A percentile compares a stretch with the other conserved stretches of the same genome.
Evolutionary conservation across 2,888 invertebrate genomes (phyloP).

Genomic region (Dicycla oo): DNA sequence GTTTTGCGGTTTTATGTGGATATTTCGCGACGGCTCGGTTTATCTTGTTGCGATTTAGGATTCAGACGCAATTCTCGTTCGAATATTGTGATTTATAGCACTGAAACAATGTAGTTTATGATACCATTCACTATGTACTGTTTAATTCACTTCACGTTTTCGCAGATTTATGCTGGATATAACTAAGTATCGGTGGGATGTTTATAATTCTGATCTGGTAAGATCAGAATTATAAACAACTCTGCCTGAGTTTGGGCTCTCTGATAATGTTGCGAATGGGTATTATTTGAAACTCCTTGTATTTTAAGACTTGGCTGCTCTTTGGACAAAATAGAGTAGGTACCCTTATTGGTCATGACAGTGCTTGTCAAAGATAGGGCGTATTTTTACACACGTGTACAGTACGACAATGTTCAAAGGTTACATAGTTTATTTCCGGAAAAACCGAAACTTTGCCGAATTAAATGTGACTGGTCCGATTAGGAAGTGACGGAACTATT

Average conservation of each 20-base stretch:
- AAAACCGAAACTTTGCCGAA: too few species aligned
- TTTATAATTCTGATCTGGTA: constrained; percentile 47
- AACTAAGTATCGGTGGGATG: constrained; percentile 37
- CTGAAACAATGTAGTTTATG: constrained; percentile 58
- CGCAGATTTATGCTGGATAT: constrained; percentile 56
- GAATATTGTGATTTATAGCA: constrained; percentile 74
- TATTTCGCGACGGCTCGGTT: constrained; percentile 79
- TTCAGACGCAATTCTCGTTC: constrained; percentile 70
- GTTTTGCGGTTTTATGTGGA: constrained; percentile 86
- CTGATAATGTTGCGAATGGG: constrained; percentile 27
- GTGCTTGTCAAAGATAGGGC: too few species aligned
- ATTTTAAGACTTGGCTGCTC: not conserved
- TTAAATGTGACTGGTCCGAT: too few species aligned
- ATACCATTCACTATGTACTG: constrained; percentile 46
- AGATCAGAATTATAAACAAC: too few species aligned
- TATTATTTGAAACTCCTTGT: constrained; percentile 18
- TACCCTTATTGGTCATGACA: not conserved
- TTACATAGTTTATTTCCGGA: too few species aligned
- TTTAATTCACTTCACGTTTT: constrained; percentile 61
- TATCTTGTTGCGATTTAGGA: constrained; percentile 84
- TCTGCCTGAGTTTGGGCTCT: not conserved
- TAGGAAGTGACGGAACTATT: too few species aligned
- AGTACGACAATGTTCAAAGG: too few species aligned
- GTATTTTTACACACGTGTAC: not conserved
- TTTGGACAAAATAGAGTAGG: not conserved